A percentile compares a stretch with the other conserved stretches of the same genome.
phyloP scores from a whole-genome alignment of 37 sponge, comb jelly and placozoan genomes.

The Corticium candelabrum region DNA sequence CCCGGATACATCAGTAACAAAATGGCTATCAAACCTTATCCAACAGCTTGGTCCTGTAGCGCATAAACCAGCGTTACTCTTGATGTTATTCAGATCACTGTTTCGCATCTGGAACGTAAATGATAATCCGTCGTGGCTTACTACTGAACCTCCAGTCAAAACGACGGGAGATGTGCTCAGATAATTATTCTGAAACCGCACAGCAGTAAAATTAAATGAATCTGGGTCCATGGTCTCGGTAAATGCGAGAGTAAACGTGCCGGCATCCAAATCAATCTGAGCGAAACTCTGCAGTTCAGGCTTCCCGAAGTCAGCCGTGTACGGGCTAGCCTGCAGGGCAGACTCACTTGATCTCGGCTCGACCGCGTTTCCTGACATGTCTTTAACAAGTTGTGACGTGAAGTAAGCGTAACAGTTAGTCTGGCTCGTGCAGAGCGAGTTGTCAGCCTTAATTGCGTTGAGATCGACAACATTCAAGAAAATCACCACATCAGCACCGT shows the following conservation, averaged over 20 bases:
- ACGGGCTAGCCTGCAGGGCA: slow-evolving; percentile 13
- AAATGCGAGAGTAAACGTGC: slow-evolving; percentile 50
- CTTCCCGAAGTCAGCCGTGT: slow-evolving; percentile 36
- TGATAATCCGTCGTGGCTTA: slow-evolving; percentile 18
- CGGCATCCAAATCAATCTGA: slow-evolving; percentile 48
- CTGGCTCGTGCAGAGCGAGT: slow-evolving; percentile 39
- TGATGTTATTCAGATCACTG: background rate
- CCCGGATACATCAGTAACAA: background rate
- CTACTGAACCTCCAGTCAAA: slow-evolving; percentile 27
- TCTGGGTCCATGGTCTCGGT: slow-evolving; percentile 46
- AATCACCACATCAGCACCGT: background rate
- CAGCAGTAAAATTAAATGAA: slow-evolving; percentile 12
- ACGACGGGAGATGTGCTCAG: background rate
- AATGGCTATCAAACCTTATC: background rate
- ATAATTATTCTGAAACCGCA: background rate
- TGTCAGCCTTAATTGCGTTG: slow-evolving; percentile 14
- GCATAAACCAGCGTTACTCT: background rate
- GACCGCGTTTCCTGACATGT: slow-evolving; percentile 42
- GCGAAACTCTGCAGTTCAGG: slow-evolving; percentile 52
- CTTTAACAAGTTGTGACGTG: slow-evolving; percentile 25
- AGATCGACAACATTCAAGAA: slow-evolving; percentile 31
- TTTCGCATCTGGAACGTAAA: background rate
- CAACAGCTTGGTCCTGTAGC: background rate
- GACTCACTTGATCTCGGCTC: background rate
- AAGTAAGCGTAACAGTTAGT: slow-evolving; percentile 43